A percentile compares a stretch with the other conserved stretches of the same genome.
Conservation (phyloP, 2,888 invertebrate genomes). For the Fabriciana adippe region DNA sequence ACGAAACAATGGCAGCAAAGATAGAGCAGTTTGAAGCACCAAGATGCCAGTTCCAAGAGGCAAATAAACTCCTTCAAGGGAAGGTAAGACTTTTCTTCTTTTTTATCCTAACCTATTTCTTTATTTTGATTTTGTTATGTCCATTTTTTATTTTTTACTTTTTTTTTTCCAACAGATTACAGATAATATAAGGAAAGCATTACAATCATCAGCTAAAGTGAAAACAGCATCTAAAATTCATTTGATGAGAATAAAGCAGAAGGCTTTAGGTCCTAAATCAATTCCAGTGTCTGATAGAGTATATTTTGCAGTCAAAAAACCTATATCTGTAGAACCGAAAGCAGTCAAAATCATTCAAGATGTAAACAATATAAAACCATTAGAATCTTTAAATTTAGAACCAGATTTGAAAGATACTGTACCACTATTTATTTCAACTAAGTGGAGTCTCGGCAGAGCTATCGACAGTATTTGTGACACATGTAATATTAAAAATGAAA, state of each 20-base stretch:
- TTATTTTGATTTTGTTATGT: constrained; percentile 10
- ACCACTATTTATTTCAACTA: constrained; percentile 83
- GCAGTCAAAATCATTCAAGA: constrained; percentile 59
- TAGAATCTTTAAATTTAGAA: constrained; percentile 63
- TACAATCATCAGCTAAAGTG: constrained; percentile 84
- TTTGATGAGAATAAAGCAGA: constrained; percentile 91
- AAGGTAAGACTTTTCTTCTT: constrained; percentile 64
- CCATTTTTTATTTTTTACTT: constrained; percentile 2
- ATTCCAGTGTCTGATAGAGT: constrained; percentile 85
- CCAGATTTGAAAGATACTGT: constrained; percentile 68
- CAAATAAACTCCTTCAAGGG: constrained; percentile 84
- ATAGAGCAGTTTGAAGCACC: constrained; percentile 83
- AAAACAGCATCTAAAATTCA: constrained; percentile 89
- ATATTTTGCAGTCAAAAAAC: constrained; percentile 86
- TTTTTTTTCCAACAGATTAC: constrained; percentile 71
- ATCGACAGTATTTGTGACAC: constrained; percentile 87
- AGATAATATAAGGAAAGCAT: constrained; percentile 81
- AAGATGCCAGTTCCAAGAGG: constrained; percentile 83
- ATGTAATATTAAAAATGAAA: constrained; percentile 85
- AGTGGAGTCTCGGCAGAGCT: constrained; percentile 87
- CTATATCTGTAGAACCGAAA: constrained; percentile 66
- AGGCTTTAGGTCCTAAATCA: constrained; percentile 86
- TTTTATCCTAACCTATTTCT: constrained; percentile 1
- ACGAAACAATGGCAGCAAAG: constrained; percentile 78
- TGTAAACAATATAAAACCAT: constrained; percentile 52